Conservation (phyloP, 2,888 invertebrate species). For the Peribatodes rhomboidaria region DNA sequence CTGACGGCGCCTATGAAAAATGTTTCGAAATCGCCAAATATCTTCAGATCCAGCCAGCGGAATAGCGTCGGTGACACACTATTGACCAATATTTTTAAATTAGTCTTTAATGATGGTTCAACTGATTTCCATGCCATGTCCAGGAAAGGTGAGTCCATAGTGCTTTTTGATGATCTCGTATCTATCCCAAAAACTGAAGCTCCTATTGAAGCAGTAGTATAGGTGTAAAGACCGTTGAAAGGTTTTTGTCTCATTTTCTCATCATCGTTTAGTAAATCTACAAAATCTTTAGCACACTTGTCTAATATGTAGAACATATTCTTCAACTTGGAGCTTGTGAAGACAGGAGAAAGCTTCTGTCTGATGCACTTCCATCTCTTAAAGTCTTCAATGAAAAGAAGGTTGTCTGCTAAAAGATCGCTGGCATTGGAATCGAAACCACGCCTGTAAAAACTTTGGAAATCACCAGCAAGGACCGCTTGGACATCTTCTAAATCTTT, state of each 20-base stretch:
- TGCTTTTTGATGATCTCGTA: slow-evolving; percentile 58
- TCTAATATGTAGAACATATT: slow-evolving; percentile 74
- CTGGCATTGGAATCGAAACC: slow-evolving; percentile 61
- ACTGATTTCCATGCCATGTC: slow-evolving; percentile 63
- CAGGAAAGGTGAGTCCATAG: slow-evolving; percentile 70
- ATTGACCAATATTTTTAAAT: slow-evolving; percentile 51
- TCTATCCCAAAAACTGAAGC: slow-evolving; percentile 78
- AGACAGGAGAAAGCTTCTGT: slow-evolving; percentile 72
- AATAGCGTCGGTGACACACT: slow-evolving; percentile 58
- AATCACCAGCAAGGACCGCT: slow-evolving; percentile 64
- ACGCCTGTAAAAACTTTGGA: slow-evolving; percentile 66
- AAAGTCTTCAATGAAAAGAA: slow-evolving; percentile 67
- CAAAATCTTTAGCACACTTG: slow-evolving; percentile 66
- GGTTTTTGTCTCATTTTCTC: slow-evolving; percentile 53
- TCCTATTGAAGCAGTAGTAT: slow-evolving; percentile 68
- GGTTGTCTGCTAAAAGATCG: slow-evolving; percentile 66
- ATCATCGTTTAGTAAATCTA: slow-evolving; percentile 55
- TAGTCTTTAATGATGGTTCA: slow-evolving; percentile 50
- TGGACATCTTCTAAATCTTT: slow-evolving; percentile 67
- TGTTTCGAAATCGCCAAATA: slow-evolving; percentile 64
- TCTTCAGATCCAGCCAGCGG: slow-evolving; percentile 57
- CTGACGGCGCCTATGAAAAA: slow-evolving; percentile 69
- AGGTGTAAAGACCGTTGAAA: slow-evolving; percentile 64
- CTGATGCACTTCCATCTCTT: slow-evolving; percentile 71
- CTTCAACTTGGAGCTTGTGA: slow-evolving; percentile 70